Evolutionary conservation across 1,140 invertebrate species (phyloP).

Genomic region (Philotrypesis tridentata): DNA sequence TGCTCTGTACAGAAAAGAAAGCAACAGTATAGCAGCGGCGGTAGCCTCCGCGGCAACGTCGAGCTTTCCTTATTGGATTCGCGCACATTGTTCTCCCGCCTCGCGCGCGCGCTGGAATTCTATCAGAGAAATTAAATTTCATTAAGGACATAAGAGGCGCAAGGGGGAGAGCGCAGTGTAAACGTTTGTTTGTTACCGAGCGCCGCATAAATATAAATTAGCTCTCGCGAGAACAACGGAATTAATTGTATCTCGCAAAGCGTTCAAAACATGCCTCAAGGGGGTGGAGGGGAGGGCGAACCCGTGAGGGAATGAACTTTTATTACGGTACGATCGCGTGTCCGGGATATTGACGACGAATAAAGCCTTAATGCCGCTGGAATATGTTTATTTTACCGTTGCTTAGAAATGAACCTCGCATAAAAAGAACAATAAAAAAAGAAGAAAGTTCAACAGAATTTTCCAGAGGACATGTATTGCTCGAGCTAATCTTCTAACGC

Average conservation of each 20-base stretch:
- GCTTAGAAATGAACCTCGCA: background rate
- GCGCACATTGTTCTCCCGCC: background rate
- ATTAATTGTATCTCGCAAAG: constrained; percentile 54
- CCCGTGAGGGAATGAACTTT: constrained; percentile 24
- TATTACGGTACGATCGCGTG: constrained; percentile 34
- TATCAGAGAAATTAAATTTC: constrained; percentile 66
- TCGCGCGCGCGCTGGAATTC: constrained; percentile 37
- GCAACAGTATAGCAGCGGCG: background rate
- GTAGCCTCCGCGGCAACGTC: background rate
- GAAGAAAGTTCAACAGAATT: too few relatives aligned
- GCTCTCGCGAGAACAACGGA: constrained; percentile 54
- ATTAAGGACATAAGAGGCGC: constrained; percentile 61
- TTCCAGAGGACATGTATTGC: too few relatives aligned
- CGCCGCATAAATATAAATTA: constrained; percentile 66
- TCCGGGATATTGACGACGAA: constrained; percentile 18
- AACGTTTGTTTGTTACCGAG: constrained; percentile 59
- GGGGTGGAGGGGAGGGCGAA: background rate
- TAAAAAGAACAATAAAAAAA: too few relatives aligned
- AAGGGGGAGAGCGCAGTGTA: constrained; percentile 52
- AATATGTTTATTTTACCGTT: background rate
- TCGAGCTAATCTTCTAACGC: too few relatives aligned
- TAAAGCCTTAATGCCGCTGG: background rate
- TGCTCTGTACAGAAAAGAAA: constrained; percentile 6
- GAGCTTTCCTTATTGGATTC: constrained; percentile 49
- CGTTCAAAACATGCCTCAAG: constrained; percentile 29